Conservation (phyloP, 2,113 vertebrate species). For the Procavia capensis region DNA sequence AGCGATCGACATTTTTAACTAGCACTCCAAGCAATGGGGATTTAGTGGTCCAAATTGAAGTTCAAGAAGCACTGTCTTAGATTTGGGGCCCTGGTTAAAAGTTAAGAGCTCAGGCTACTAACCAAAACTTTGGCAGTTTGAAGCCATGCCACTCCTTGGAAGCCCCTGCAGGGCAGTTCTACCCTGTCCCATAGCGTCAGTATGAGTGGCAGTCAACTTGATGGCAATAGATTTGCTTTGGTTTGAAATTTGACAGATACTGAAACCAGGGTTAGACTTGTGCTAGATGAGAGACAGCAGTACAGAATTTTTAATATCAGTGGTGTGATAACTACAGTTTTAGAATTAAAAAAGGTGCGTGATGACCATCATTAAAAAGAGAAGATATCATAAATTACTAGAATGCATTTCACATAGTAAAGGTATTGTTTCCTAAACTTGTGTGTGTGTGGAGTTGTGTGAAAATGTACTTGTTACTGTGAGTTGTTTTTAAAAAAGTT, state of each 20-base stretch:
- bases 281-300: not conserved
- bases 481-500: not conserved
- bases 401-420: not conserved
- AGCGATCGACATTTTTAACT: not conserved
- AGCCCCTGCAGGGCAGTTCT: too few relatives aligned
- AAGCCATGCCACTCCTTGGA: too few relatives aligned
- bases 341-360: not conserved
- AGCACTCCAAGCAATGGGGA: not conserved
- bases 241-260: not conserved
- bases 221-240: too few relatives aligned
- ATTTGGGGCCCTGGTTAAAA: too few relatives aligned
- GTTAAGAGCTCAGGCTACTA: too few relatives aligned
- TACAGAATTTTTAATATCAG: not conserved
- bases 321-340: not conserved
- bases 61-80: not conserved
- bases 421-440: not conserved
- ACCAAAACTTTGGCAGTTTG: too few relatives aligned
- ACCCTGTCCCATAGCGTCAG: too few relatives aligned
- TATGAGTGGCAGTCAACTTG: too few relatives aligned
- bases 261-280: slow-evolving; percentile 30
- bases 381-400: not conserved
- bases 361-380: not conserved
- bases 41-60: not conserved
- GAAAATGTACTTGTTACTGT: not conserved
- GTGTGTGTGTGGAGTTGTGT: not conserved